phyloP scores from a whole-genome alignment of 2,888 invertebrate genomes.

The Monoplex corrugatus region DNA sequence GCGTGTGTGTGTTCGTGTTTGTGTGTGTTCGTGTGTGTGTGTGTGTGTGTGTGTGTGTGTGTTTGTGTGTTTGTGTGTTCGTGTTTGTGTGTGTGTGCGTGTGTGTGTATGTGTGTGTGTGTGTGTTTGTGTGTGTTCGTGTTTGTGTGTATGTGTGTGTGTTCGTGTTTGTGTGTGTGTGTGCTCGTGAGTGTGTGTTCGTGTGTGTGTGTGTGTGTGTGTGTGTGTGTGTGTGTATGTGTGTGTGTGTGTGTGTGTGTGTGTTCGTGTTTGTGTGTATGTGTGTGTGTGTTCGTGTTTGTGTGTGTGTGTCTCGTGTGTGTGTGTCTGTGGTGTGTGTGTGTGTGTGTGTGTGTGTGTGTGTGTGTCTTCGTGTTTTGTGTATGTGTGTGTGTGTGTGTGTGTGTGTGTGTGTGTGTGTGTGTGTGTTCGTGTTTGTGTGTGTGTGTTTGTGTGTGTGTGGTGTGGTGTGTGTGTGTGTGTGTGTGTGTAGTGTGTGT shows the following conservation, averaged over 20 bases:
- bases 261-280: no score
- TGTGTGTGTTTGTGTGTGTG: no score
- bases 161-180: background rate
- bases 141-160: background rate
- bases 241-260: background rate
- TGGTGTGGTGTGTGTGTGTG: no score
- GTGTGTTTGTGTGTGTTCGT: background rate
- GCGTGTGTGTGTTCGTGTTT: background rate
- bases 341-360: no score
- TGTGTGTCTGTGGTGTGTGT: no score
- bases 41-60: background rate
- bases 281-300: background rate
- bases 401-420: no score
- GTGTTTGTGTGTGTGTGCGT: background rate
- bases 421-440: no score
- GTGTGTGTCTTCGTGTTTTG: no score
- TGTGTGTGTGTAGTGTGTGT: no score
- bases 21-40: background rate
- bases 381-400: no score
- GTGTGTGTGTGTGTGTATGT: background rate
- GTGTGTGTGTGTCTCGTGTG: no score
- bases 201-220: background rate
- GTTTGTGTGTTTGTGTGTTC: background rate
- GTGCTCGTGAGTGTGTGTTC: background rate
- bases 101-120: background rate